Evolutionary conservation across 1,140 invertebrate species (phyloP).

Genomic region (Bilobella aurantiaca): DNA sequence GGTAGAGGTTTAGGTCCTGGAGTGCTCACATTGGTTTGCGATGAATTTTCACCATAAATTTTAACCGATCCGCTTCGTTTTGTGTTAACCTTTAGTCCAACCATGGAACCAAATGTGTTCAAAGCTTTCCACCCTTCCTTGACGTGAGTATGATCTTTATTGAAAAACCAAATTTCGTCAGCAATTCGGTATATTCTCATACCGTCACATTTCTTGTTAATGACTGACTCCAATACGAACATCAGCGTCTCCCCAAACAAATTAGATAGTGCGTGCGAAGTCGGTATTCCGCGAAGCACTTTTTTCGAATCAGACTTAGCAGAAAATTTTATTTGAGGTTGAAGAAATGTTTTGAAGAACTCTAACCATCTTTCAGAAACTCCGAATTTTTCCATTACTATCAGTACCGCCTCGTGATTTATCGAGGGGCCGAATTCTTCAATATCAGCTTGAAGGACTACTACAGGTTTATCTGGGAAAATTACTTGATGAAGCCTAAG

Average conservation of each 20-base stretch:
- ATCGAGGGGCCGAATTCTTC: slow-evolving; percentile 20
- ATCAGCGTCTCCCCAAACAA: slow-evolving; percentile 21
- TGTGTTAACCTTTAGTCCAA: slow-evolving; percentile 11
- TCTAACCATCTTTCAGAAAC: slow-evolving; percentile 12
- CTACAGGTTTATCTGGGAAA: neutral
- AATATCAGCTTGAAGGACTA: slow-evolving; percentile 18
- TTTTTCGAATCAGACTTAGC: neutral
- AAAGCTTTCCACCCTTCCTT: slow-evolving; percentile 13
- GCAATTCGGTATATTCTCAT: slow-evolving; percentile 7
- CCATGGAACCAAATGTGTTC: neutral
- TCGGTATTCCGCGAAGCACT: slow-evolving; percentile 13
- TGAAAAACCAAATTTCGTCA: slow-evolving; percentile 25
- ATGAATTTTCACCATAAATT: neutral
- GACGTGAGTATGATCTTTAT: neutral
- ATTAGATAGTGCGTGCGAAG: neutral
- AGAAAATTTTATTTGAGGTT: neutral
- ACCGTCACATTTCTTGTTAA: slow-evolving; percentile 6
- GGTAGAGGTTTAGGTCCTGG: too few species aligned
- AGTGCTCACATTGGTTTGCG: too few species aligned
- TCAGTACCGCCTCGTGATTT: slow-evolving; percentile 7
- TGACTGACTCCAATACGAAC: slow-evolving; percentile 16
- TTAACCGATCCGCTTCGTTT: slow-evolving; percentile 12
- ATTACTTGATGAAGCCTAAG: slow-evolving; percentile 14
- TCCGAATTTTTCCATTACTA: slow-evolving; percentile 11
- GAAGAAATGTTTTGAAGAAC: slow-evolving; percentile 20